Base-by-base conservation (phyloP, 2,113 vertebrate genomes). In the Odontesthes bonariensis region DNA sequence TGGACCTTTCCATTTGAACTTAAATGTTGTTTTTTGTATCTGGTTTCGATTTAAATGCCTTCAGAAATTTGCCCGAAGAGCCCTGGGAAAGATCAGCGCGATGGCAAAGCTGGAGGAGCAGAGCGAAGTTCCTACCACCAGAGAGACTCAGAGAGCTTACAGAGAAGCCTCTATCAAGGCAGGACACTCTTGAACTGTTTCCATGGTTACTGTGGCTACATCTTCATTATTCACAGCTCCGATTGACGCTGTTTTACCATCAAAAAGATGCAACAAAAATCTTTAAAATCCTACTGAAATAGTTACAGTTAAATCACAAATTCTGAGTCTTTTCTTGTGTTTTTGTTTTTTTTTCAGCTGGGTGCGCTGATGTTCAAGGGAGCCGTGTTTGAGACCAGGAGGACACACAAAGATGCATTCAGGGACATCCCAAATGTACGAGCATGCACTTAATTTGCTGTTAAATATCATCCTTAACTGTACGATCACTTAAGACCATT, bases 301-400 rank as follows among this genome's bases (percentile, higher is more conserved):
- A 14, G 12, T 10, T 17, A 16, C 22, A 5, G 20, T 62, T 31
- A 31, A 62, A 42, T 60, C 31, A 13, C 1, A 9, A 4, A 79
- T 73, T 32, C 2, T 40, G 27, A 20, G 3, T 0, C 55, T 52
- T 46, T 27, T 69, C 14, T 75, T 47, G 33, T 27, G 27, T 27
- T 27, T 3, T 27, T 27, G 27, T 31, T 65, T 8, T 11, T 77
- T 17, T 85, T 82, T 58, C 80, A 99, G 97, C 94, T 99, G 91
- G 95, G 95, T 31, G 88, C 94, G 67, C 95, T 99, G 96, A 91
- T 99, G 72, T 99, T 99, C 87, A 99, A 97, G 87, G 93, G 94
- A 72, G 91, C 94, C 12, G 95, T 94, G 1, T 98, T 94, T 91
- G 96, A 96, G 87, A 86, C 92, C 46, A 92, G 95, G 88, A 35